phyloP scores from a whole-genome alignment of 2,113 vertebrate species.

The Sinocyclocheilus maitianheensis region DNA sequence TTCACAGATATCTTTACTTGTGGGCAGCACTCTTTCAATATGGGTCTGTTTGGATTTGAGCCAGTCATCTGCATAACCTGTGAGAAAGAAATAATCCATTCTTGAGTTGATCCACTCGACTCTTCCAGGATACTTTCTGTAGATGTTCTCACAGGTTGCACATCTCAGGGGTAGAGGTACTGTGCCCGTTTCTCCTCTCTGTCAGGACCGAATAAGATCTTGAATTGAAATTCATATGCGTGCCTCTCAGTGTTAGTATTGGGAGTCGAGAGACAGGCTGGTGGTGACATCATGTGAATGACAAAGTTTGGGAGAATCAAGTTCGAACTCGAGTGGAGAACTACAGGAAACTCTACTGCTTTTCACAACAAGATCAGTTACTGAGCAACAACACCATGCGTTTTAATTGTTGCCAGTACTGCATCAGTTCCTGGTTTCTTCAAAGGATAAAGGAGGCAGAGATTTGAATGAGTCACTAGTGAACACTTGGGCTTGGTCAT shows the following conservation, averaged over 20 bases:
- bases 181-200: not conserved
- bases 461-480: constrained; percentile 25
- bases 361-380: constrained; percentile 3
- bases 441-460: not conserved
- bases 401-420: not conserved
- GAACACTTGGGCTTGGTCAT: constrained; percentile 39
- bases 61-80: not conserved
- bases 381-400: not conserved
- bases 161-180: not conserved
- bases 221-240: not conserved
- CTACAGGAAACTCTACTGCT: not conserved
- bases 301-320: not conserved
- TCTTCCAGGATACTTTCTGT: not conserved
- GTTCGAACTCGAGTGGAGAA: not conserved
- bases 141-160: not conserved
- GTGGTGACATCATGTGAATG: not conserved
- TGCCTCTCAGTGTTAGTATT: not conserved
- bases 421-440: not conserved
- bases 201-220: not conserved
- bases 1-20: not conserved
- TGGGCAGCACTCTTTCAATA: not conserved
- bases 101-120: not conserved
- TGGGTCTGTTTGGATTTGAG: not conserved
- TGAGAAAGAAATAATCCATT: not conserved
- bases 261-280: not conserved